A percentile compares a stretch with the other conserved stretches of the same genome.
phyloP scores from a whole-genome alignment of 64 coral and sea anemone species.

The Catalaphyllia jardinei region DNA sequence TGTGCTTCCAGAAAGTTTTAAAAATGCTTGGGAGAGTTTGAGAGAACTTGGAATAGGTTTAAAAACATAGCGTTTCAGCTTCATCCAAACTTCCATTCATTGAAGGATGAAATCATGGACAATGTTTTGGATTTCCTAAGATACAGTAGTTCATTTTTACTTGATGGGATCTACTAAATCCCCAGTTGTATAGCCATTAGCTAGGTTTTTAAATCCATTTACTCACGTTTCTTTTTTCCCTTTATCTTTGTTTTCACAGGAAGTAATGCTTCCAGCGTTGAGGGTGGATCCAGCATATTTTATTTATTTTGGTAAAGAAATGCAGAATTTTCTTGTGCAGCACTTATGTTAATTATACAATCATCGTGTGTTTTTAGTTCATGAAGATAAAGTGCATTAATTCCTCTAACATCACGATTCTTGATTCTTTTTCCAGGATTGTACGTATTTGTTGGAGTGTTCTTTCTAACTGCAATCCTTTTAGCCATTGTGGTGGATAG shows the following conservation, averaged over 20 bases:
- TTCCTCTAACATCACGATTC: not conserved
- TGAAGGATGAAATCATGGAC: too few relatives aligned
- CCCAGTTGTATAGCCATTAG: not conserved
- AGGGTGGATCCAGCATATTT: conserved; percentile 70
- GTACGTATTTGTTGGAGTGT: conserved; percentile 92
- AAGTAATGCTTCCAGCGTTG: conserved; percentile 84
- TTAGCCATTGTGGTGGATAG: conserved; percentile 93
- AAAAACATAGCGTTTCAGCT: too few relatives aligned
- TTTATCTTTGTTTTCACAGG: conserved; percentile 42
- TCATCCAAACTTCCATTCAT: too few relatives aligned
- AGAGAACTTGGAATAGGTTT: too few relatives aligned
- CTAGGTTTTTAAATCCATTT: not conserved
- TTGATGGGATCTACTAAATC: too few relatives aligned
- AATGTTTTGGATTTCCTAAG: too few relatives aligned
- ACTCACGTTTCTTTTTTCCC: not conserved
- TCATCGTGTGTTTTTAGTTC: too few relatives aligned
- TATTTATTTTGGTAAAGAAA: conserved; percentile 81
- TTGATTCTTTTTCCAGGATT: conserved; percentile 46
- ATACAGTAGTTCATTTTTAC: too few relatives aligned
- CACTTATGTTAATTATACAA: too few relatives aligned
- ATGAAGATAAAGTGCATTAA: too few relatives aligned
- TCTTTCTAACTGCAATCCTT: conserved; percentile 88
- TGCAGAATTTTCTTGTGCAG: too few relatives aligned
- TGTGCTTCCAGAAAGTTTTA: too few relatives aligned
- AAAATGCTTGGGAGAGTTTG: not conserved